These are phyloP conservation scores for Ophthalmolycus amberensis DNA, from an alignment of 2,113 vertebrate genomes.

Conservation along the genomic window DNA sequence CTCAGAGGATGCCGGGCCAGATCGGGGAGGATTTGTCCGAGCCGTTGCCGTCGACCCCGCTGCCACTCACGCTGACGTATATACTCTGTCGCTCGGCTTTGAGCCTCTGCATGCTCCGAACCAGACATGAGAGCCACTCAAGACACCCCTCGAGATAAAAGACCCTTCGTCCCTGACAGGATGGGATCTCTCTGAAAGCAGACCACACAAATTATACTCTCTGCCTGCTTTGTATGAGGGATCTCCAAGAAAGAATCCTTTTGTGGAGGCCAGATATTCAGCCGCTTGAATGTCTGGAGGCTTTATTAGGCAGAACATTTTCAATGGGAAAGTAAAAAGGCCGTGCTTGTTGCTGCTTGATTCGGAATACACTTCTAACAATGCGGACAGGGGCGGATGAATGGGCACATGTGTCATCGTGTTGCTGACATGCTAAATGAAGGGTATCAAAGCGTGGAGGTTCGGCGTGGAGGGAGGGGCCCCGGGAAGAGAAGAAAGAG, in stretches of 20 bases:
- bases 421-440: constrained; percentile 75
- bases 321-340: constrained; percentile 54
- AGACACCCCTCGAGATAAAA: constrained; percentile 70
- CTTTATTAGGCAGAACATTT: constrained; percentile 68
- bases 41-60: constrained; percentile 31
- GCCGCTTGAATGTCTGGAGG: constrained; percentile 57
- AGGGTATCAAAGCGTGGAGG: constrained; percentile 72
- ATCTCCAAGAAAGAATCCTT: constrained; percentile 60
- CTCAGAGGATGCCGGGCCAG: constrained; percentile 64
- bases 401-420: constrained; percentile 73
- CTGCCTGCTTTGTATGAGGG: constrained; percentile 53
- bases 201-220: constrained; percentile 54
- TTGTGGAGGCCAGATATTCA: constrained; percentile 65
- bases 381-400: constrained; percentile 56
- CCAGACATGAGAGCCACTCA: constrained; percentile 62
- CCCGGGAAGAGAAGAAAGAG: constrained; percentile 18
- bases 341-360: constrained; percentile 75
- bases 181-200: constrained; percentile 65
- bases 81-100: constrained; percentile 43
- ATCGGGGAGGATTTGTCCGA: constrained; percentile 67
- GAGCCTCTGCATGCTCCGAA: constrained; percentile 54
- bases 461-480: constrained; percentile 44
- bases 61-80: constrained; percentile 51
- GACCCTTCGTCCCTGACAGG: constrained; percentile 70
- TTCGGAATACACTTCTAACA: constrained; percentile 58